These are phyloP conservation scores for Arge pagana DNA, from an alignment of 2,888 invertebrate species.

Conservation along the genomic window DNA sequence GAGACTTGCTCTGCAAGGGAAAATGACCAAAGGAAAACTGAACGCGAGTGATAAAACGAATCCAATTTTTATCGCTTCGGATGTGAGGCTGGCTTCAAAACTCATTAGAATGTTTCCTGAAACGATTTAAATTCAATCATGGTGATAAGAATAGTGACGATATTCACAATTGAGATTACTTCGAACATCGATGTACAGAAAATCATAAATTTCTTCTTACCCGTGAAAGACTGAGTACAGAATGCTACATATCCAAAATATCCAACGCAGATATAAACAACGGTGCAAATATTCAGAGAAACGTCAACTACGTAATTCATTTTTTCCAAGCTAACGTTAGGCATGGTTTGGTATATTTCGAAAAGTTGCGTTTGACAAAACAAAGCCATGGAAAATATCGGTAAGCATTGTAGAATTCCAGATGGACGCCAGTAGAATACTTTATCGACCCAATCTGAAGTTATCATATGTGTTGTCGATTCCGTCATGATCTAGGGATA, in stretches of 20 bases:
- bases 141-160: conserved; percentile 15
- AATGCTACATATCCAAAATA: conserved; percentile 94
- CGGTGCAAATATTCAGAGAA: conserved; percentile 89
- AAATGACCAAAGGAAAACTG: conserved; percentile 95
- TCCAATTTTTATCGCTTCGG: conserved; percentile 90
- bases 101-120: conserved; percentile 90
- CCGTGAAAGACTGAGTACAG: conserved; percentile 75
- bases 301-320: conserved; percentile 86
- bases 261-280: conserved; percentile 89
- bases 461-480: conserved; percentile 74
- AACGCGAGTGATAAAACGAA: conserved; percentile 94
- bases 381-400: conserved; percentile 95
- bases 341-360: conserved; percentile 89
- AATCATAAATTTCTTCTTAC: conserved; percentile 48
- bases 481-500: conserved; percentile 73
- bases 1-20: conserved; percentile 92
- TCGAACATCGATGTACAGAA: neutral
- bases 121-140: conserved; percentile 34
- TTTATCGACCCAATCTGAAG: conserved; percentile 73
- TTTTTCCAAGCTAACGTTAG: conserved; percentile 84
- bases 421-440: conserved; percentile 82
- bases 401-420: conserved; percentile 88
- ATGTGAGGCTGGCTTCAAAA: conserved; percentile 79
- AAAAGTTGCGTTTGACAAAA: conserved; percentile 97
- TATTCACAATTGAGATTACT: conserved; percentile 3